Evolutionary conservation across 2,113 vertebrate genomes (phyloP).

Genomic region (Nycticorax nycticorax): DNA sequence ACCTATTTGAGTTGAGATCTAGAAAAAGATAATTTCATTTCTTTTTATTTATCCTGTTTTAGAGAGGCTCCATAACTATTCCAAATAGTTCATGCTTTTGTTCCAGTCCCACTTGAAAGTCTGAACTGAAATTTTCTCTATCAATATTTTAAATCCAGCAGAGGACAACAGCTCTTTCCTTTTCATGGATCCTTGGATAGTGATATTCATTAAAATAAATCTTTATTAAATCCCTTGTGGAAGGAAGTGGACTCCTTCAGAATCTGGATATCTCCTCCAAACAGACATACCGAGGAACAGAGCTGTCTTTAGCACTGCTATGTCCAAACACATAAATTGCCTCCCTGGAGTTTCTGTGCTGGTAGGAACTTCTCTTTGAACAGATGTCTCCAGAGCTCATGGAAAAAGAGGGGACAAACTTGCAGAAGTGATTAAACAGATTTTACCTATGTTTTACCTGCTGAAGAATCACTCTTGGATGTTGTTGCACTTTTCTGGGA

Average conservation of each 20-base stretch:
- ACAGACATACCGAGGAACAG: not conserved
- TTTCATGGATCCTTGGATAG: not conserved
- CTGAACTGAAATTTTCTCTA: not conserved
- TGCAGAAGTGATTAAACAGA: not conserved
- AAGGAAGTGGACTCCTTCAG: not conserved
- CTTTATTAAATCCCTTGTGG: not conserved
- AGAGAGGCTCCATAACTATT: not conserved
- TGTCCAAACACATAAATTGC: not conserved
- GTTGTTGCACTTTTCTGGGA: not conserved
- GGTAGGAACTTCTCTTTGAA: not conserved
- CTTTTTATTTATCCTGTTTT: not conserved
- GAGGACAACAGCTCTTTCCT: not conserved
- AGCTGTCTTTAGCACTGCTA: not conserved
- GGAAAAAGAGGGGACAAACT: not conserved
- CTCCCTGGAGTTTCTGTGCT: not conserved
- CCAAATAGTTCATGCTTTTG: not conserved
- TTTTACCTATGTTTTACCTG: not conserved
- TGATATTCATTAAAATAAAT: not conserved
- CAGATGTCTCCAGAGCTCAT: not conserved
- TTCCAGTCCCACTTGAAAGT: not conserved
- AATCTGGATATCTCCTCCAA: not conserved
- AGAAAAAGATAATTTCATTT: rapidly evolving
- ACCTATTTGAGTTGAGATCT: not conserved
- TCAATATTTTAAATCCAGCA: not conserved
- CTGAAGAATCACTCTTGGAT: not conserved